Evolutionary conservation across 2,113 vertebrate genomes (phyloP).

Genomic region (Bungarus multicinctus): DNA sequence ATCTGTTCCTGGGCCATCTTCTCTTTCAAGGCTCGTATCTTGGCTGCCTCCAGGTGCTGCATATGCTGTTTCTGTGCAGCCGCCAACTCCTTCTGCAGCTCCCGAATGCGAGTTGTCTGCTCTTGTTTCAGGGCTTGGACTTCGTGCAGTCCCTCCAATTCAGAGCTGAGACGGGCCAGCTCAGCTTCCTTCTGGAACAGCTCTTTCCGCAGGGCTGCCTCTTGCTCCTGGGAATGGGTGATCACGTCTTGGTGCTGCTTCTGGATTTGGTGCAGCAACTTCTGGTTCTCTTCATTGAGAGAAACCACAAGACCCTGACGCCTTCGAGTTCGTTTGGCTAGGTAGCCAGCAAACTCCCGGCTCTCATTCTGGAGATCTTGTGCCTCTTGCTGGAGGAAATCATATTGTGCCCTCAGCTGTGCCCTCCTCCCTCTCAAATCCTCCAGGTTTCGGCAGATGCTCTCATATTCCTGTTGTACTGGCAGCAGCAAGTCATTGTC

Average conservation of each 20-base stretch:
- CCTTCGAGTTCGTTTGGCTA: slow-evolving; percentile 57
- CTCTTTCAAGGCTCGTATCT: slow-evolving; percentile 42
- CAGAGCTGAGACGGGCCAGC: slow-evolving; percentile 13
- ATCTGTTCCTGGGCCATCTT: slow-evolving; percentile 48
- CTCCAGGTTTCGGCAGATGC: slow-evolving; percentile 27
- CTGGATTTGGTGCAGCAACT: slow-evolving; percentile 46
- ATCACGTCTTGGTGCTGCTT: slow-evolving; percentile 37
- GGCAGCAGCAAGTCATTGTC: neutral
- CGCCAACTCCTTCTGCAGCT: slow-evolving; percentile 58
- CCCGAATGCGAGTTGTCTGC: slow-evolving; percentile 54
- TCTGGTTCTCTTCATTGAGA: slow-evolving; percentile 51
- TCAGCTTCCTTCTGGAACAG: slow-evolving; percentile 40
- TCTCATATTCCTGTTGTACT: slow-evolving; percentile 7
- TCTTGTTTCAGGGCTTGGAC: slow-evolving; percentile 42
- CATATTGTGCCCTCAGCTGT: slow-evolving; percentile 30
- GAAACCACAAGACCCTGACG: slow-evolving; percentile 40
- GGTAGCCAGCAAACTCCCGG: slow-evolving; percentile 54
- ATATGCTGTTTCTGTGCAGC: slow-evolving; percentile 26
- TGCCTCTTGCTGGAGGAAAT: slow-evolving; percentile 37
- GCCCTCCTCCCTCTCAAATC: neutral
- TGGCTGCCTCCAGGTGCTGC: slow-evolving; percentile 35
- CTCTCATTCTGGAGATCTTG: slow-evolving; percentile 38
- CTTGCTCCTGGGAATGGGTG: neutral
- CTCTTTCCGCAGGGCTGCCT: slow-evolving; percentile 9
- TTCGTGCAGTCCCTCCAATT: slow-evolving; percentile 21